Conservation (phyloP, 2,888 invertebrate genomes). For the Phortica magna region DNA sequence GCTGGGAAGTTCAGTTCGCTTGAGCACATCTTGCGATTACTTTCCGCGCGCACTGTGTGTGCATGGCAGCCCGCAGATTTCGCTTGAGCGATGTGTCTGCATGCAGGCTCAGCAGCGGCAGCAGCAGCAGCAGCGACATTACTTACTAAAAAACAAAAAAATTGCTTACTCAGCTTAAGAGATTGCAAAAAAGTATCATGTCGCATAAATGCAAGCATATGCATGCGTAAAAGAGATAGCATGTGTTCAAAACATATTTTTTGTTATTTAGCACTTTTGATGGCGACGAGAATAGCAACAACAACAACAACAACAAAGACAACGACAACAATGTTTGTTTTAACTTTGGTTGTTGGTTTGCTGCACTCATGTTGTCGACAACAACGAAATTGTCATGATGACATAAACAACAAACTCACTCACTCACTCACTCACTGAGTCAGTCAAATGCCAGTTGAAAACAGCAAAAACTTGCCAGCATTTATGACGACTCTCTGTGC, state of each 20-base stretch:
- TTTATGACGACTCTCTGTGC: background rate
- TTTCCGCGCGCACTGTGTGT: background rate
- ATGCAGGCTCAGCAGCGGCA: constrained; percentile 43
- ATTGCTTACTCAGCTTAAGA: constrained; percentile 26
- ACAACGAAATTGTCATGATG: constrained; percentile 29
- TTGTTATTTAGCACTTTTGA: constrained; percentile 17
- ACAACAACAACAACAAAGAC: no score
- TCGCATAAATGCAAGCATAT: background rate
- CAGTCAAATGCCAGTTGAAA: background rate
- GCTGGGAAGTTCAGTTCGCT: background rate
- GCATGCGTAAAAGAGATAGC: background rate
- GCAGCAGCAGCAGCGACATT: background rate
- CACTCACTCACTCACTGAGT: no score
- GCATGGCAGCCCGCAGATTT: constrained; percentile 2
- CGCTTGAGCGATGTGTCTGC: constrained; percentile 34
- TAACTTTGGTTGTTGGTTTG: constrained; percentile 13
- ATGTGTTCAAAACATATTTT: background rate
- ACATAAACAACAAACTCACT: constrained; percentile 26
- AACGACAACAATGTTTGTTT: background rate
- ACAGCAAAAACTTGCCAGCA: background rate
- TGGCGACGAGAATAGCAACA: background rate
- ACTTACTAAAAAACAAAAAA: constrained; percentile 10
- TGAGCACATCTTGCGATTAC: background rate
- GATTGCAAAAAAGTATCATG: constrained; percentile 29
- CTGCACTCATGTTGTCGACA: constrained; percentile 5